Conservation (phyloP, 2,888 invertebrate species). For the Ethmia dodecea region DNA sequence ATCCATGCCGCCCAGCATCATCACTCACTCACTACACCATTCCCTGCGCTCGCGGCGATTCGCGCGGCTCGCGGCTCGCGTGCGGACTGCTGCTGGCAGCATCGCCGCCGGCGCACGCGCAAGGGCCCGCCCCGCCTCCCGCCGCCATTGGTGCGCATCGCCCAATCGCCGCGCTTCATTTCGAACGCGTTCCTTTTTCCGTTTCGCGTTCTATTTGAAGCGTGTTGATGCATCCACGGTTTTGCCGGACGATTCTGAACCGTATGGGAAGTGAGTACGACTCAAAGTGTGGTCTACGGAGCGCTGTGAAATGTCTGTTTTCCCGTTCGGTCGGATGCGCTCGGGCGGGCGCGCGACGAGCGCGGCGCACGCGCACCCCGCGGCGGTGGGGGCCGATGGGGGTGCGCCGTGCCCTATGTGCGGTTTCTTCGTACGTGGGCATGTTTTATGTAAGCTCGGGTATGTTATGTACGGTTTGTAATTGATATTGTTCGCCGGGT, state of each 20-base stretch:
- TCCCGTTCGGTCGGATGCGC: conserved; percentile 70
- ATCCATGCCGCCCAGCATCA: conserved; percentile 71
- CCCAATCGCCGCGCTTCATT: conserved; percentile 74
- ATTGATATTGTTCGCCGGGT: conserved; percentile 62
- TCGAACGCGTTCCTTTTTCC: conserved; percentile 70
- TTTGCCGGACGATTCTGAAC: conserved; percentile 18
- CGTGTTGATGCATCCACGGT: conserved; percentile 57
- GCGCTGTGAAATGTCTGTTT: conserved; percentile 54
- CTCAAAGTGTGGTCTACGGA: accelerated
- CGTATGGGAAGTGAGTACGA: conserved; percentile 24
- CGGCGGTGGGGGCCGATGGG: conserved; percentile 51
- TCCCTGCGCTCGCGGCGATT: conserved; percentile 6
- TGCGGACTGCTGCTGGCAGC: conserved; percentile 37
- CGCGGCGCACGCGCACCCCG: conserved; percentile 24
- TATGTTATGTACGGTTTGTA: conserved; percentile 37
- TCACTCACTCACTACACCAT: conserved; percentile 41
- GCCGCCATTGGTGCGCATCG: conserved; percentile 63
- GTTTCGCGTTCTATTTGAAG: conserved; percentile 72
- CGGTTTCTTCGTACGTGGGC: conserved; percentile 34
- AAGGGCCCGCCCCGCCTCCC: conserved; percentile 45
- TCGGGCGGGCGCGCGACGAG: conserved; percentile 60
- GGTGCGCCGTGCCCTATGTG: conserved; percentile 44
- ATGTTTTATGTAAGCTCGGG: conserved; percentile 20
- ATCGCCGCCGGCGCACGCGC: conserved; percentile 18
- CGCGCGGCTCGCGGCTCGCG: conserved; percentile 29